These are phyloP conservation scores for Myotis findleyi DNA, from an alignment of 2,797 vertebrate genomes.

Conservation along the genomic window DNA sequence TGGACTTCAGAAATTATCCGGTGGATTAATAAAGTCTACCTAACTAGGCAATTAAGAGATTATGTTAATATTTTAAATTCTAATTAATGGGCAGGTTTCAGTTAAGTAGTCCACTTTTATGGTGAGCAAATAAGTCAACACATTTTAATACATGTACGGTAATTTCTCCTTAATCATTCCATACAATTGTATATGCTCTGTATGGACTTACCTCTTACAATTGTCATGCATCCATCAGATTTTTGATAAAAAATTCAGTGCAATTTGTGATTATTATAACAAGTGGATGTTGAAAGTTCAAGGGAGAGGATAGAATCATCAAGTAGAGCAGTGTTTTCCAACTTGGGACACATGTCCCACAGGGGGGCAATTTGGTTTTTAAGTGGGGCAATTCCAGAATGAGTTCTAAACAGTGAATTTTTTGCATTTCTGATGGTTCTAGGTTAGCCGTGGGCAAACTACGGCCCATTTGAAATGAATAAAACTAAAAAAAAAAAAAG, in stretches of 20 bases:
- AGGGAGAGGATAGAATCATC: background rate
- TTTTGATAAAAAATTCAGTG: background rate
- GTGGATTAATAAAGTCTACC: background rate
- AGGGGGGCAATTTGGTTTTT: too few relatives aligned
- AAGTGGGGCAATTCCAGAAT: too few relatives aligned
- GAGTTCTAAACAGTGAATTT: too few relatives aligned
- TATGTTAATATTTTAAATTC: constrained; percentile 26
- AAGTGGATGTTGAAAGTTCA: background rate
- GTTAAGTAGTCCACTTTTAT: background rate
- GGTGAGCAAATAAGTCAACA: background rate
- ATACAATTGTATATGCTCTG: background rate
- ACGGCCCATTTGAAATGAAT: too few relatives aligned
- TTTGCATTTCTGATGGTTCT: too few relatives aligned
- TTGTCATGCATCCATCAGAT: background rate
- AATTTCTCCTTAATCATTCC: background rate
- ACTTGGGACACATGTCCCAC: accelerated
- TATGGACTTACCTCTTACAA: background rate
- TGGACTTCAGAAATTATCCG: background rate
- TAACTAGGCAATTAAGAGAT: background rate
- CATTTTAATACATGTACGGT: background rate
- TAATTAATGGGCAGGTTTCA: background rate
- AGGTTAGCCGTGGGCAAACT: too few relatives aligned
- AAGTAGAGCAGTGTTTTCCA: background rate
- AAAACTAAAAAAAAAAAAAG: too few relatives aligned
- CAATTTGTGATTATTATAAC: background rate